Evolutionary conservation across 1,140 invertebrate genomes (phyloP), one percentile per base, ranked within the genome.

Genomic region (Dinoponera quadriceps): DNA sequence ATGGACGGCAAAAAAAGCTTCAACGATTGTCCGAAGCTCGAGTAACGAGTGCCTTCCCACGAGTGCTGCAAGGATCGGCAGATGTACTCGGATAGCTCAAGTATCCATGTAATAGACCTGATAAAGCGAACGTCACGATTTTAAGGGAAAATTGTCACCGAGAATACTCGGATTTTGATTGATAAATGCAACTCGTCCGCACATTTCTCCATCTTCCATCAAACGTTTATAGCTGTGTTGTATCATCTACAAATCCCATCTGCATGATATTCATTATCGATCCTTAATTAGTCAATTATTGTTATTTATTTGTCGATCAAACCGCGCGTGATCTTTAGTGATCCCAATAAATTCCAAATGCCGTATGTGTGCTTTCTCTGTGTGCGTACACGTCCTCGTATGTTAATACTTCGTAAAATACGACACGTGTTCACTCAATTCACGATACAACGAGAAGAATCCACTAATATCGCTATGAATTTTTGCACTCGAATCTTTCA

Each of bases 1-100:
- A 22, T 48, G 44, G 38, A 68, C 29, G 25, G 44, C 49, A 48
- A 78, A 68, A 80, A 68, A 69, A 27, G 3, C 9, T 80, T 80
- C 22, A 71, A 80, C 44, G 27, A 13, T 33, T 38, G 0, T 22
- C 29, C 9, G 22, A 44, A 78, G 38, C 38, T 57, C 22, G 49
- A 27, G 16, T 13, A 4, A 78, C 11, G 13, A 57, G 33, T 44
- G 49, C 1, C n/a, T 78, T 44, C 51, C 5, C 18, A 57, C 3
- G 49, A 57, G 7, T 68, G 33, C 11, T 55, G 22, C 13, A 25
- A 57, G n/a, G 55, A 69, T 54, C 7, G 48, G 5, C 13, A 69
- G 4, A 60, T 18, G 48, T 72, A 48, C 57, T n/a, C 51, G 2
- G 13, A 72, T 25, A 73, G 22, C 7, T 73, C 54, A 38, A 38